Conservation (phyloP, 2,888 invertebrate genomes). For the Masnerella sp. region DNA sequence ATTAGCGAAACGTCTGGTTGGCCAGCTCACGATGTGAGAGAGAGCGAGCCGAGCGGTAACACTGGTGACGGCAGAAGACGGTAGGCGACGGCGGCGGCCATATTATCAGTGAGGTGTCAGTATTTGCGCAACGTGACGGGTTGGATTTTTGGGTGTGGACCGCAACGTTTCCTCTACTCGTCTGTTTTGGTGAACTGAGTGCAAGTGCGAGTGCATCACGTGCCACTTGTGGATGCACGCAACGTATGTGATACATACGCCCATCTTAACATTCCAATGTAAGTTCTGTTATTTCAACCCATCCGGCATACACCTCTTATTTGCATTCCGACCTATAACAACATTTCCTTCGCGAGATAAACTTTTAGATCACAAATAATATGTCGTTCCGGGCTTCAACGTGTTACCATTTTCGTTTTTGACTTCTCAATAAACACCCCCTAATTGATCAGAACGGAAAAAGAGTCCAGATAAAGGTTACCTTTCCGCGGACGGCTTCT, state of each 20-base stretch:
- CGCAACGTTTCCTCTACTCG: constrained; percentile 70
- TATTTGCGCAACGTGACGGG: constrained; percentile 77
- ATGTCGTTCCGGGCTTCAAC: no score
- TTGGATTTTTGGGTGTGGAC: constrained; percentile 77
- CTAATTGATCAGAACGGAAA: no score
- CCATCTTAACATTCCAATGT: constrained; percentile 64
- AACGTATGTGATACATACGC: constrained; percentile 68
- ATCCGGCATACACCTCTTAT: constrained; percentile 35
- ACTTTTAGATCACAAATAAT: no score
- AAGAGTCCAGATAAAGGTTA: no score
- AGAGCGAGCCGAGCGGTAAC: no score
- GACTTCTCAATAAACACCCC: no score
- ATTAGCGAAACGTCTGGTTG: constrained; percentile 35
- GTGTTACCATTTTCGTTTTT: no score
- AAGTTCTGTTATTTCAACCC: constrained; percentile 27
- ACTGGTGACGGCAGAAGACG: constrained; percentile 42
- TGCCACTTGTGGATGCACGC: constrained; percentile 71
- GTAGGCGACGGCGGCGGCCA: constrained; percentile 72
- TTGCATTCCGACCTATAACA: constrained; percentile 15
- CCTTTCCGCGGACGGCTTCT: no score
- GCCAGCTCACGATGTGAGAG: constrained; percentile 38
- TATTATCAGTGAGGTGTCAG: constrained; percentile 78
- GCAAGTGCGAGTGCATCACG: constrained; percentile 70
- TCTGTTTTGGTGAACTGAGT: constrained; percentile 58
- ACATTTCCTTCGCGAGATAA: no score